Evolutionary conservation across 2,888 invertebrate genomes (phyloP).

Genomic region (Sceliomorpha sp.): DNA sequence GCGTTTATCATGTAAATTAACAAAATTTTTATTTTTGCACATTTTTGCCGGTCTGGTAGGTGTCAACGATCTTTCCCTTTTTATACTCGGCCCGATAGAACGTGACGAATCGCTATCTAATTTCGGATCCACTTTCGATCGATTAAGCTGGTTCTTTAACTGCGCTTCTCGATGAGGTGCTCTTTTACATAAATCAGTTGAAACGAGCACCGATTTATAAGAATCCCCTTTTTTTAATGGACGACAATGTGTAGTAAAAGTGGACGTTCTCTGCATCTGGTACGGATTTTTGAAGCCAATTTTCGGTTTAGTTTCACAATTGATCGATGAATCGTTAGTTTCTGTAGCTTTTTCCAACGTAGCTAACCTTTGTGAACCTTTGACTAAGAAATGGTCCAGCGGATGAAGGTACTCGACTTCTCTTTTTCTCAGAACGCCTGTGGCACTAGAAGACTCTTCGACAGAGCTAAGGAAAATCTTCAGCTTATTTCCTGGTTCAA

Average conservation of each 20-base stretch:
- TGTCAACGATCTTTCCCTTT: slow-evolving; percentile 6
- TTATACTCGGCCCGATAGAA: not conserved
- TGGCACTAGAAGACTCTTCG: too few relatives aligned
- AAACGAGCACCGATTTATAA: too few relatives aligned
- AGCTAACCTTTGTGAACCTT: slow-evolving; percentile 34
- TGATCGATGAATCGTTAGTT: slow-evolving; percentile 22
- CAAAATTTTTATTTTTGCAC: too few relatives aligned
- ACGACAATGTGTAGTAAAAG: too few relatives aligned
- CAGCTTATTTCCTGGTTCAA: slow-evolving; percentile 50
- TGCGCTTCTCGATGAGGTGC: slow-evolving; percentile 12
- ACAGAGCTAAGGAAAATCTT: slow-evolving; percentile 65
- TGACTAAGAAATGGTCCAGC: slow-evolving; percentile 68
- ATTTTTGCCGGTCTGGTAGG: not conserved
- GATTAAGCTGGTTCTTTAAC: slow-evolving; percentile 13
- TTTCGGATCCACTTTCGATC: not conserved
- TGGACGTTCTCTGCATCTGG: not conserved
- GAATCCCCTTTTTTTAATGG: too few relatives aligned
- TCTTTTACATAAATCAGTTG: too few relatives aligned
- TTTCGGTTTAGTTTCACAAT: slow-evolving; percentile 11
- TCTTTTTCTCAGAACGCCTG: slow-evolving; percentile 49
- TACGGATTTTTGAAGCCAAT: slow-evolving; percentile 19
- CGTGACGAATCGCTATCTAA: not conserved
- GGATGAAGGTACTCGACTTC: slow-evolving; percentile 62
- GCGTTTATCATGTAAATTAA: too few relatives aligned
- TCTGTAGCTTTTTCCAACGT: slow-evolving; percentile 65